Conservation (phyloP, 2,888 invertebrate species). For the Chrysodeixis includens region DNA sequence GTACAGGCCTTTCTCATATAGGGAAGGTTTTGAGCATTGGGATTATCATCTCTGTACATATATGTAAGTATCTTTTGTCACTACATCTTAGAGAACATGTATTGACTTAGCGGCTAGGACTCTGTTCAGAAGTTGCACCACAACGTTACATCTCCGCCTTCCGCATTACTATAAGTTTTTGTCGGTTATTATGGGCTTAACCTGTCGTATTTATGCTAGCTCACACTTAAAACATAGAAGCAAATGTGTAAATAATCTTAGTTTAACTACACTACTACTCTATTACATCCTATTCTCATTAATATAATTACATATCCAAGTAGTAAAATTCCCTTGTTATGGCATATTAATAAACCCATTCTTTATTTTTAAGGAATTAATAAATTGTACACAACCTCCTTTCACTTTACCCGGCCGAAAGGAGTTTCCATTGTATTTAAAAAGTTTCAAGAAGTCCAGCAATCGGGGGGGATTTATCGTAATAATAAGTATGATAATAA, state of each 20-base stretch:
- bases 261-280: too few relatives aligned
- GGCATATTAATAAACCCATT: background rate
- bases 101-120: too few relatives aligned
- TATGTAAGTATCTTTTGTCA: too few relatives aligned
- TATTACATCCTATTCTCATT: too few relatives aligned
- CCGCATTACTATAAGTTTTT: background rate
- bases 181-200: background rate
- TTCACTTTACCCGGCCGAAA: background rate
- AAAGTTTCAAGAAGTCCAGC: constrained; percentile 56
- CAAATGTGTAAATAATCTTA: too few relatives aligned
- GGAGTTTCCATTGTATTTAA: constrained; percentile 43
- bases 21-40: too few relatives aligned
- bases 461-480: constrained; percentile 76
- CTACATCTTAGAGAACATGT: too few relatives aligned
- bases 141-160: background rate
- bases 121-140: background rate
- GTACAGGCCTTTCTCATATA: too few relatives aligned
- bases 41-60: too few relatives aligned
- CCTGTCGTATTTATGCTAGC: background rate
- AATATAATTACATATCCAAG: background rate
- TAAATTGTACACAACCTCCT: background rate
- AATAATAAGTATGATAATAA: constrained; percentile 82
- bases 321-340: background rate
- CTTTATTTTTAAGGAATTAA: background rate
- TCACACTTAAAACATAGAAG: background rate